Evolutionary conservation across 2,797 vertebrate species (phyloP).

Genomic region (Clarias pachynema): DNA sequence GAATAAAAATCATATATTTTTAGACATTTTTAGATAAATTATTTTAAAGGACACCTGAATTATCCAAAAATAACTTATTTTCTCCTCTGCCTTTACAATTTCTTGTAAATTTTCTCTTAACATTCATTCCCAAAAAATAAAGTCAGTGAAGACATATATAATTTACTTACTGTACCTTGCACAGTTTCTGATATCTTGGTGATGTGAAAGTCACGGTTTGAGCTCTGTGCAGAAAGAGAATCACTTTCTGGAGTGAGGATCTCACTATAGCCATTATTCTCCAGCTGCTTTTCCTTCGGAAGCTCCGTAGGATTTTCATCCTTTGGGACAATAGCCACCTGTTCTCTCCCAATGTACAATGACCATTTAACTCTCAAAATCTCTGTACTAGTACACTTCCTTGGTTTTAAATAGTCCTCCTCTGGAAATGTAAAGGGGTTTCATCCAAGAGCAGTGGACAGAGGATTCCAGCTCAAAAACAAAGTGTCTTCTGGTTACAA

Average conservation of each 20-base stretch:
- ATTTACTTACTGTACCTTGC: constrained; percentile 74
- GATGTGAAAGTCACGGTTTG: constrained; percentile 86
- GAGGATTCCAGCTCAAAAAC: constrained; percentile 7
- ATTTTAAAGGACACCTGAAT: neutral
- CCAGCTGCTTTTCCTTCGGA: constrained; percentile 85
- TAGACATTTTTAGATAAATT: neutral
- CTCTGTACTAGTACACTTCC: constrained; percentile 69
- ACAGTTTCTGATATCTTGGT: constrained; percentile 86
- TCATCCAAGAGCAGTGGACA: neutral
- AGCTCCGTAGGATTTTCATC: constrained; percentile 86
- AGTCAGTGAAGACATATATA: neutral
- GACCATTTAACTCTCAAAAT: constrained; percentile 12
- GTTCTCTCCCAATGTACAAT: neutral
- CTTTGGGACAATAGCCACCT: constrained; percentile 76
- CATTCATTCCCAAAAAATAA: neutral
- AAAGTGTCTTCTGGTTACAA: constrained; percentile 13
- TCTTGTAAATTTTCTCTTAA: neutral
- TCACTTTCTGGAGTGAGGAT: constrained; percentile 88
- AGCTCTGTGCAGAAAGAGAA: constrained; percentile 84
- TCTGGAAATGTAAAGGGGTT: constrained; percentile 12
- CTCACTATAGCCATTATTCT: constrained; percentile 89
- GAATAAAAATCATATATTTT: neutral
- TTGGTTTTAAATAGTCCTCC: constrained; percentile 70
- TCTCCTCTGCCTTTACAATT: neutral
- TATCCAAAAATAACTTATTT: neutral